Conservation (phyloP, 2,797 vertebrate species). For the Tarsius wallacei region DNA sequence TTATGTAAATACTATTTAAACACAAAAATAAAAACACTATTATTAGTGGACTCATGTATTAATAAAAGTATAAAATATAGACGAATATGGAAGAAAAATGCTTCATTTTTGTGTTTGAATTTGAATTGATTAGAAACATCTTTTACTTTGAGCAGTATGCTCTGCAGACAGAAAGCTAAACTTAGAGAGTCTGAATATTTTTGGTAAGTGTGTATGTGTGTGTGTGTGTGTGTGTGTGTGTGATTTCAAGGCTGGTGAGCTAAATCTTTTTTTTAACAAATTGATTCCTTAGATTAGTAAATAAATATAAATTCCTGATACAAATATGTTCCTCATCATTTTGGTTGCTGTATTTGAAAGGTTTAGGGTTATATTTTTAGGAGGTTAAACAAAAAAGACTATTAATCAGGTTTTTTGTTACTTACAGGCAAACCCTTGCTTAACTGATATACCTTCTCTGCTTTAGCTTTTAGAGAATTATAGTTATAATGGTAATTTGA, state of each 20-base stretch:
- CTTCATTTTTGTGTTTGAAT: slow-evolving; percentile 37
- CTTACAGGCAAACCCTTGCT: not conserved
- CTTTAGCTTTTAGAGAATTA: slow-evolving; percentile 38
- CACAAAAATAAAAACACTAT: slow-evolving; percentile 33
- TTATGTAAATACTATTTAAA: slow-evolving; percentile 51
- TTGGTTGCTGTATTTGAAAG: slow-evolving; percentile 49
- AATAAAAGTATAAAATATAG: slow-evolving; percentile 39
- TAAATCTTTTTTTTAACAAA: slow-evolving; percentile 67
- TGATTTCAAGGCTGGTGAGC: slow-evolving; percentile 17
- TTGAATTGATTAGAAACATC: slow-evolving; percentile 29
- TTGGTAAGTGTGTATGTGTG: not conserved
- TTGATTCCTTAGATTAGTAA: not conserved
- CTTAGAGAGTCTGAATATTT: slow-evolving; percentile 2
- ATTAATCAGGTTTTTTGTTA: slow-evolving; percentile 2
- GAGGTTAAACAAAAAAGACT: not conserved
- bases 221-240: not conserved
- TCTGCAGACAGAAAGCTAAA: slow-evolving; percentile 19
- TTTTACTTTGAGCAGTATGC: slow-evolving; percentile 60
- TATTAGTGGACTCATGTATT: not conserved
- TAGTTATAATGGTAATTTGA: not conserved
- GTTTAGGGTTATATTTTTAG: not conserved
- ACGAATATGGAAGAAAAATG: slow-evolving; percentile 2
- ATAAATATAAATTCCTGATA: slow-evolving; percentile 28
- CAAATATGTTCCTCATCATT: not conserved
- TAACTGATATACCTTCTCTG: not conserved